phyloP scores from a whole-genome alignment of 2,797 vertebrate genomes.

The Lycodopsis pacificus region DNA sequence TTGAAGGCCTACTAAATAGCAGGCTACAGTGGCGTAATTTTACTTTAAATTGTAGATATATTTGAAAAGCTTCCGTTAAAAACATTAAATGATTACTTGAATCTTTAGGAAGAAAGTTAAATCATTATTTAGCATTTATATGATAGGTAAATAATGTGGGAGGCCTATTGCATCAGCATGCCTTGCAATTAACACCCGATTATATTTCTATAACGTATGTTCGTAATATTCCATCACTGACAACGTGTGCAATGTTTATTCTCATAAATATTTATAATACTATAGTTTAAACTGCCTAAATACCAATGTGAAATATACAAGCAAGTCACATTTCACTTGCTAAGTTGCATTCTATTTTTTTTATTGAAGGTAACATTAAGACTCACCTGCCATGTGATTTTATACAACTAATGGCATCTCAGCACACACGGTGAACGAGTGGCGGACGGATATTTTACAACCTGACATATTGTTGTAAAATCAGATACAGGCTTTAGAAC shows the following conservation, averaged over 20 bases:
- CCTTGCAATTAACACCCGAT: background rate
- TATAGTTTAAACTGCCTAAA: background rate
- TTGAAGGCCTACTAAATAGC: slow-evolving; percentile 35
- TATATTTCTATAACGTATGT: background rate
- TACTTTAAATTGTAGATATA: background rate
- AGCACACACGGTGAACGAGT: background rate
- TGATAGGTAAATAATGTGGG: background rate
- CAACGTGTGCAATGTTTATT: background rate
- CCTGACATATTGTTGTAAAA: background rate
- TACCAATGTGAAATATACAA: background rate
- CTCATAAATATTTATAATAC: background rate
- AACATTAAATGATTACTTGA: background rate
- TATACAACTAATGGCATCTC: background rate
- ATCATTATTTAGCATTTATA: background rate
- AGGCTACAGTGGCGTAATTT: background rate
- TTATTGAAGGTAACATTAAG: background rate
- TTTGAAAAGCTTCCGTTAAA: background rate
- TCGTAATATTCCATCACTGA: background rate
- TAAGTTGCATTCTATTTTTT: background rate
- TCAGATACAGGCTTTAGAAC: background rate
- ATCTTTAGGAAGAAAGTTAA: background rate
- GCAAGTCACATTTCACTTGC: background rate
- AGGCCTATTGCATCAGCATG: background rate
- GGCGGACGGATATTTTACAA: background rate
- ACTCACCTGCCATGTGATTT: background rate